Base-by-base conservation (phyloP, 2,888 invertebrate genomes). In the Hirtodrosophila cameraria region DNA sequence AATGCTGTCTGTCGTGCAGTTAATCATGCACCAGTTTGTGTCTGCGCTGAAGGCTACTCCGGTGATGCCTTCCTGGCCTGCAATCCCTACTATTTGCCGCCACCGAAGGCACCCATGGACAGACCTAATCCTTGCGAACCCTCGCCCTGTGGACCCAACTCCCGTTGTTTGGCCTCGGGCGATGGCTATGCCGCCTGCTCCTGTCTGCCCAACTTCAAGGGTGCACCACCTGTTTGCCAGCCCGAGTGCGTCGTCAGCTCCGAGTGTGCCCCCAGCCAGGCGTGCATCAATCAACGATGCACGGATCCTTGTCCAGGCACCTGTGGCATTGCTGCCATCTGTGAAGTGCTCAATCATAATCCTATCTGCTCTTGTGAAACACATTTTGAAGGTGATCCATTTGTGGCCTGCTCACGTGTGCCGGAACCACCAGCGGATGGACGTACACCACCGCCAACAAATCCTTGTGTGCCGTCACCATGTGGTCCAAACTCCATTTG, bases 401-500 rank as follows among this genome's bases (percentile, higher is more conserved):
- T 96, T 86, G 92, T 93, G 8, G 93, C 93, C 38, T 96, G 96
- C 83, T 73, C 89, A 20, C 75, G 82, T 45, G 74, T 86, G 88
- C 88, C 91, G 7, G 74, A 84, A 4, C 76, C 76, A 46, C 60
- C 69, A 6, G 63, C 62, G 5, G 87, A 91, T 61, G 87, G 90
- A 82, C 3, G 23, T 90, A 92, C 23, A 23, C 23, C 23, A 88
- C 57, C 87, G 78, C 88, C 91, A 3, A 74, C 75, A 57, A 92
- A 93, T 85, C 93, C 93, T 9, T 94, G 94, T 74, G 87, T 90
- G 48, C 93, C 94, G 31, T 93, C 93, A 28, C 95, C 95, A 2
- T 95, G 96, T 87, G 96, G 96, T 55, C 94, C 94, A 8, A 96
- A 96, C 90, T 96, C 96, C 15, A 93, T 96, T 41, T 97, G 97